Evolutionary conservation across 2,888 invertebrate species (phyloP), one percentile per base, ranked within the genome.

Genomic region (Melolontha melolontha): DNA sequence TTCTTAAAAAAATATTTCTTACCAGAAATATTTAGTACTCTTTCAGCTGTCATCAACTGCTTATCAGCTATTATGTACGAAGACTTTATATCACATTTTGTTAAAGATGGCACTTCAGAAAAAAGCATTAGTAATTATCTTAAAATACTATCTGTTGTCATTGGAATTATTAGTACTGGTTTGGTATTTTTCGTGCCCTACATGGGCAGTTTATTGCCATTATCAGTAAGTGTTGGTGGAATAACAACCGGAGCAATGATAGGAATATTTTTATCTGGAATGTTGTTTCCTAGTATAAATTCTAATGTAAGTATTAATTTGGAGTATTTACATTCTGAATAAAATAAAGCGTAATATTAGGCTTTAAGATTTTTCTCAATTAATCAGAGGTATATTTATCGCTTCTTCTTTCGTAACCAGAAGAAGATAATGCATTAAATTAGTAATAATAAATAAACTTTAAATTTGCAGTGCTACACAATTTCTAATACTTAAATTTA

Each of bases 161-260:
- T 77, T 6, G 96, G 96, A 0, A 80, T 90, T 0, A 78, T 93
- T 10, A 93, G 93, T 27, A 94, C 96, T 73, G 89, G 85, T 0
- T 83, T 96, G 51, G 87, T 90, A 2, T 90, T 89, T 82, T 79
- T 87, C 10, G 85, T 89, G 0, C 87, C 90, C 54, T 86, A 87
- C 65, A 79, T 92, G 62, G 91, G 91, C 55, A 87, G 88, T 16
- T 83, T 92, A 29, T 85, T 92, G 68, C 89, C 91, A 76, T 86
- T 91, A 2, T 85, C 86, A 0, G 83, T 87, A 29, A 88, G 88
- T 50, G 85, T 90, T 8, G 86, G 87, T 11, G 90, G 90, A 0
- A 84, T 90, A 1, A 87, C 88, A 0, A 87, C 88, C 27, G 91
- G 91, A 0, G 88, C 91, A 0, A 79, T 89, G 5, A 82, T 91